These are phyloP conservation scores for Chelmon rostratus DNA, from an alignment of 2,797 vertebrate genomes.

Conservation along the genomic window DNA sequence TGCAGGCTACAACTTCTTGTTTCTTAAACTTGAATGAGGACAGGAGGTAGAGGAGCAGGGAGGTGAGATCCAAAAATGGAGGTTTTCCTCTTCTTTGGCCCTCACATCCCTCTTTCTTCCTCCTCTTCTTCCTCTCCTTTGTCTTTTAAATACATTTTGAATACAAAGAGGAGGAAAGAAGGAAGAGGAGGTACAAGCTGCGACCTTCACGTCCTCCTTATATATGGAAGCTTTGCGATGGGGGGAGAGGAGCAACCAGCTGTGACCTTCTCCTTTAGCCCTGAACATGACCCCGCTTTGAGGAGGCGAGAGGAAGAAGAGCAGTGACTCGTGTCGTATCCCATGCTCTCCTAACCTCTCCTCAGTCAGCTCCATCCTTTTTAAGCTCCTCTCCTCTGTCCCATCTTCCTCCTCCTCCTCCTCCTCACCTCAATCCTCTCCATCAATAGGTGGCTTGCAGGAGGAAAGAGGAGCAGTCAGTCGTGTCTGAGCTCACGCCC, in stretches of 20 bases:
- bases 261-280: slow-evolving; percentile 71
- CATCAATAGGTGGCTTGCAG: slow-evolving; percentile 54
- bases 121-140: slow-evolving; percentile 36
- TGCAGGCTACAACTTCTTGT: not conserved
- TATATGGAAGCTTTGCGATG: slow-evolving; percentile 23
- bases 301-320: slow-evolving; percentile 56
- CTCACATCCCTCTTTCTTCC: not conserved
- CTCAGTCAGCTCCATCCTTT: slow-evolving; percentile 48
- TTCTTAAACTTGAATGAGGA: not conserved
- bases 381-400: slow-evolving; percentile 42
- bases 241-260: slow-evolving; percentile 56
- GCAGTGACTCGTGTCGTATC: slow-evolving; percentile 62
- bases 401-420: slow-evolving; percentile 47
- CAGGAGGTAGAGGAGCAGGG: slow-evolving; percentile 22
- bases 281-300: slow-evolving; percentile 76
- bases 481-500: slow-evolving; percentile 75
- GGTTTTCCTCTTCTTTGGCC: not conserved
- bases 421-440: slow-evolving; percentile 38
- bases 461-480: slow-evolving; percentile 70
- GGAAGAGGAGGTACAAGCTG: slow-evolving; percentile 40
- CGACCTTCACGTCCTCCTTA: slow-evolving; percentile 13
- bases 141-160: slow-evolving; percentile 29
- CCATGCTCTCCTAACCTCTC: slow-evolving; percentile 31
- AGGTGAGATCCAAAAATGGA: slow-evolving; percentile 1
- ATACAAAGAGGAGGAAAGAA: slow-evolving; percentile 32